Base-by-base conservation (phyloP, 2,888 invertebrate genomes). In the Drosophila quinaria region DNA sequence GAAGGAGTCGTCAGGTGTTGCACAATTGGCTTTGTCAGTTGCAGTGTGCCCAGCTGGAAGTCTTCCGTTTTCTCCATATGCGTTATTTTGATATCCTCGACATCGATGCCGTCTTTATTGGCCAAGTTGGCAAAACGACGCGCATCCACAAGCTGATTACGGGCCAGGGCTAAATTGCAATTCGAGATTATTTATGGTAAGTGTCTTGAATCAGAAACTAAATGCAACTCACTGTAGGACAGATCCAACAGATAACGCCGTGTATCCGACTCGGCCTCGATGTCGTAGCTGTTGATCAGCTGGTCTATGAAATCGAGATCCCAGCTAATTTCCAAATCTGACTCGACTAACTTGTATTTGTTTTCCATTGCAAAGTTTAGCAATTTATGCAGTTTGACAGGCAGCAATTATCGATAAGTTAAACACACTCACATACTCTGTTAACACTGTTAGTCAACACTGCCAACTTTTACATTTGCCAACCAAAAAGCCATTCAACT, bases 71-170 rank as follows among this genome's bases (percentile, higher is more conserved):
- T 47, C 3, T 51, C 61, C 17, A 56, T 15, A 9, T 47, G 46
- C n/a, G 47, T 46, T 2, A 70, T 47, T 4, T 15, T 37, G 4
- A 76, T 6, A 41, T 79, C 75, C 1, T 52, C 55, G 4, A 11
- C 35, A n/a, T 65, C 80, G 0, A 79, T 41, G 2, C 0, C 8
- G 2, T 11, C 8, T 33, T 75, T 70, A 0, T 62, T 62, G 17
- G 29, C 55, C 33, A 76, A 46, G 25, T 60, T 33, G 33, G 80
- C 59, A 42, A 76, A 75, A 19, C 59, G 44, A 35, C 44, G 59
- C 10, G 70, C 59, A 29, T 65, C 70, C 2, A 52, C 49, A 1
- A 76, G n/a, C 8, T 56, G 55, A 17, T 76, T 47, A 4, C 55
- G 41, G 4, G 65, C 70, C 17, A 76, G 2, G 6, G 65, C 75